Evolutionary conservation across 1,140 invertebrate genomes (phyloP), one percentile per base, ranked within the genome.

Genomic region (Acromyrmex heyeri): DNA sequence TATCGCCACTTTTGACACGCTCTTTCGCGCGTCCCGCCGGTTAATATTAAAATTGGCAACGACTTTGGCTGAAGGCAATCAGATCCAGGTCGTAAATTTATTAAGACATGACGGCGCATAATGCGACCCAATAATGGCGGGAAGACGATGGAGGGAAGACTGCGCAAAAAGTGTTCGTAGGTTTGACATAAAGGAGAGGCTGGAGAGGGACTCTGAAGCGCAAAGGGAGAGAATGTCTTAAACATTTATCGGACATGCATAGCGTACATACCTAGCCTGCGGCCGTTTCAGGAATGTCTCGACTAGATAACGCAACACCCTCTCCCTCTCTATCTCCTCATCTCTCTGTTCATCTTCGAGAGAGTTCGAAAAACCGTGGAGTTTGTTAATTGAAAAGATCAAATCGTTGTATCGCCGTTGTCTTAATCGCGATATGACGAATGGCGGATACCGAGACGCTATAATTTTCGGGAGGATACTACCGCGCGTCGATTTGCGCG

Each of bases 21-120:
- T 50, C 78, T 81, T 50, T 44, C 53, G 50, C 27, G 27, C 57
- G 30, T 86, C 18, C 59, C 69, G 24, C 18, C 24, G 27, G 70
- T 81, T 59, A 72, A 82, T 86, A 86, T 88, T 83, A 88, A 88
- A 86, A 85, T 85, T 69, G 82, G 82, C 83, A 88, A 53, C 10
- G 53, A 69, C 53, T 44, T 44, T 59, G n/a, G 64, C 88, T 70
- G n/a, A 30, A 48, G 53, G 87, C 72, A 89, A 91, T 91, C 86
- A 85, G 77, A 62, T 72, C 65, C 50, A 5, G 82, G 44, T 88
- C 88, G 65, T 91, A 90, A 91, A 91, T 91, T 90, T 91, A 90
- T 91, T 91, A 90, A 88, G 72, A 91, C 86, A 78, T 79, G 90
- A 90, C 90, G 69, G 73, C 44, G 88, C 87, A 86, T 90, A 90